phyloP scores from a whole-genome alignment of 2,888 invertebrate species.

The Melieria omissa region DNA sequence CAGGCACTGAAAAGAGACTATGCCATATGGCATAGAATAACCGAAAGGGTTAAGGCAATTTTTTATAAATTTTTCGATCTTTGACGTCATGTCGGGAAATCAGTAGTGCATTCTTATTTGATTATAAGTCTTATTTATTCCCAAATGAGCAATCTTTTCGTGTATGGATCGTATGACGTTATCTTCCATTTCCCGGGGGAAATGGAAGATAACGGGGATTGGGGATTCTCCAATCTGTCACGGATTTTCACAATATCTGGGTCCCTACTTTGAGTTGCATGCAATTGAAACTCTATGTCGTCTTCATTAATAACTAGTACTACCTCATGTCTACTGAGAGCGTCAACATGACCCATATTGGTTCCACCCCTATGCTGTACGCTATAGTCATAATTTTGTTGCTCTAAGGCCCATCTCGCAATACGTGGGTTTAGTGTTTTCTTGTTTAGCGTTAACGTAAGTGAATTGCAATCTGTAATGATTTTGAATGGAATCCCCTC shows the following conservation, averaged over 20 bases:
- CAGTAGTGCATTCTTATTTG: conserved; percentile 21
- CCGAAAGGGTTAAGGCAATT: too few species aligned
- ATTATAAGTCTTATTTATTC: conserved; percentile 31
- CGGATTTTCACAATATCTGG: conserved; percentile 29
- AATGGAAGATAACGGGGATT: too few species aligned
- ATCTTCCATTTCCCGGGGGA: conserved; percentile 35
- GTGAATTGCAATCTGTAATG: conserved; percentile 50
- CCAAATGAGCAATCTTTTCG: conserved; percentile 38
- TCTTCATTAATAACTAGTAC: conserved; percentile 25
- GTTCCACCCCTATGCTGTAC: conserved; percentile 30
- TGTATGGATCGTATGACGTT: conserved; percentile 36
- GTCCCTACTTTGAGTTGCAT: conserved; percentile 34
- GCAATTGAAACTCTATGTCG: conserved; percentile 39
- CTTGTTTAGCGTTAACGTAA: conserved; percentile 34
- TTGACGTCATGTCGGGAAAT: conserved; percentile 1
- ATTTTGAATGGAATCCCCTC: conserved; percentile 46
- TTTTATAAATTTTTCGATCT: conserved; percentile 8
- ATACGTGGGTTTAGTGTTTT: conserved; percentile 20
- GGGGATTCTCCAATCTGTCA: conserved; percentile 29
- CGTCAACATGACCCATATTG: conserved; percentile 38
- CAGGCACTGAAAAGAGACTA: too few species aligned
- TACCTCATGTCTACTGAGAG: conserved; percentile 34
- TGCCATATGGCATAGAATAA: too few species aligned
- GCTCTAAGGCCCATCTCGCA: conserved; percentile 20
- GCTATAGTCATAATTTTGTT: conserved; percentile 29